Evolutionary conservation across 2,888 invertebrate species (phyloP), one percentile per base, ranked within the genome.

Genomic region (Melanostoma scalare): DNA sequence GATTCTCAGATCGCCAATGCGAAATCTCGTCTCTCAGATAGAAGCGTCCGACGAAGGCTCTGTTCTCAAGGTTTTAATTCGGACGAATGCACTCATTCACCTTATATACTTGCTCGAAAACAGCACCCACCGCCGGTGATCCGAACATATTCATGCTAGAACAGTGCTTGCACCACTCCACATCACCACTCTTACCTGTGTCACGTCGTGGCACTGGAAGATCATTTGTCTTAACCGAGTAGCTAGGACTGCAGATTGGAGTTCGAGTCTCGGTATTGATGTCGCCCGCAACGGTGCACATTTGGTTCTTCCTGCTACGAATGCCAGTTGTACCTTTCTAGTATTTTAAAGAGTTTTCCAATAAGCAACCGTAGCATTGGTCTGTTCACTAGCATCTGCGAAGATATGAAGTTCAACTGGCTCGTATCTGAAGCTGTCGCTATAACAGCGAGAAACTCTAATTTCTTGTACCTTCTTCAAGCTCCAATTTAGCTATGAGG

Each of bases 101-200:
- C n/a, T n/a, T n/a, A n/a, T n/a, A n/a, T n/a, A n/a, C n/a, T n/a
- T n/a, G n/a, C n/a, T n/a, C n/a, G n/a, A n/a, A n/a, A n/a, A n/a
- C n/a, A n/a, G n/a, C n/a, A n/a, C n/a, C n/a, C n/a, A n/a, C n/a
- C 73, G 76, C 60, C 87, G 68, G 5, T 85, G 81, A 35, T 87
- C 85, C 4, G 86, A 86, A 53, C 74, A 46, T 20, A 87, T 71
- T 86, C 87, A 88, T 35, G 73, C 53, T 20, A 87, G 35, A 9
- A 85, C 63, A 0, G 69, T 79, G 4, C 46, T 35, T 0, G 75
- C n/a, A n/a, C n/a, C n/a, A n/a, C n/a, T n/a, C n/a, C n/a, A 82
- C 33, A 81, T 75, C 4, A 65, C 31, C 2, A 58, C 20, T 20
- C 53, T 20, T 0, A 9, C 30, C 36, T 69, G 48, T 3, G 33